These are phyloP conservation scores for Scomber scombrus DNA, from an alignment of 2,113 vertebrate genomes.

Conservation along the genomic window DNA sequence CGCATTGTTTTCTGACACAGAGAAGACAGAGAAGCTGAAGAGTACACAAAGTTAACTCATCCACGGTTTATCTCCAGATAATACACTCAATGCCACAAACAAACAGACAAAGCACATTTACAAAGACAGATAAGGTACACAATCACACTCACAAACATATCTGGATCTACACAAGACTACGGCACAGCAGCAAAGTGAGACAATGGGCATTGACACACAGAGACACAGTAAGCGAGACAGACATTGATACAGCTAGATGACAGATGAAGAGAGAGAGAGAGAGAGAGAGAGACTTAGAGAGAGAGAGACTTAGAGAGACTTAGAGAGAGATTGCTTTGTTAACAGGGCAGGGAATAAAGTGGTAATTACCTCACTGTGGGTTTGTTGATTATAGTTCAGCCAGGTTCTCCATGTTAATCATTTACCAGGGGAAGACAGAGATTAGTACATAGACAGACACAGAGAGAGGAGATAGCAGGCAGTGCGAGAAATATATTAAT, in stretches of 20 bases:
- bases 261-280: slow-evolving; percentile 46
- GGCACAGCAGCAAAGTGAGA: slow-evolving; percentile 38
- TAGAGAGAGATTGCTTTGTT: slow-evolving; percentile 64
- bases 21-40: slow-evolving; percentile 60
- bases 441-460: slow-evolving; percentile 73
- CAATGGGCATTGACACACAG: slow-evolving; percentile 57
- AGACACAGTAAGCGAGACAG: slow-evolving; percentile 24
- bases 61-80: slow-evolving; percentile 62
- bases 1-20: slow-evolving; percentile 68
- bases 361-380: slow-evolving; percentile 84
- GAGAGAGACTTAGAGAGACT: not conserved
- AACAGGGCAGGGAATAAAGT: slow-evolving; percentile 77
- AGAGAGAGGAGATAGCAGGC: slow-evolving; percentile 59
- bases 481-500: slow-evolving; percentile 48
- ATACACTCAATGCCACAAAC: slow-evolving; percentile 61
- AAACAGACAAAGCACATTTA: slow-evolving; percentile 65
- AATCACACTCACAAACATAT: slow-evolving; percentile 32
- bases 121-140: slow-evolving; percentile 66
- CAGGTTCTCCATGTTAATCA: slow-evolving; percentile 84
- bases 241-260: slow-evolving; percentile 59
- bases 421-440: slow-evolving; percentile 79
- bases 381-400: slow-evolving; percentile 84
- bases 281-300: not conserved
- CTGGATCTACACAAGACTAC: slow-evolving; percentile 34
- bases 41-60: slow-evolving; percentile 57